Evolutionary conservation across 2,888 invertebrate species (phyloP).

Genomic region (Torymus aiolomorphi): DNA sequence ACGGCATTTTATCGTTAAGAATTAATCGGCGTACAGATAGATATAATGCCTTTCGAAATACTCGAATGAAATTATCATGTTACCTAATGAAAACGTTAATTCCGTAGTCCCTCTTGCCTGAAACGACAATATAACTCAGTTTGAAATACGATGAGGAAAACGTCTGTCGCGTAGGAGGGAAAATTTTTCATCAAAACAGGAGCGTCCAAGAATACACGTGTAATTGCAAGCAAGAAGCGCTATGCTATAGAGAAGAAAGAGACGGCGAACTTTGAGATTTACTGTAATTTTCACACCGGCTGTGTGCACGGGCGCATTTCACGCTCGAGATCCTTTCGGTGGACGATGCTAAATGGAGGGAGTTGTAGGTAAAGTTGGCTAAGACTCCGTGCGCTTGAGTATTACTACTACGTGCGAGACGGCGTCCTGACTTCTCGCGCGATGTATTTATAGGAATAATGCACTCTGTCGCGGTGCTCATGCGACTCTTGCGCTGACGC

Average conservation of each 20-base stretch:
- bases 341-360: conserved; percentile 39
- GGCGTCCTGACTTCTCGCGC: neutral
- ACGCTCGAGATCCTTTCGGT: conserved; percentile 49
- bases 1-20: no score
- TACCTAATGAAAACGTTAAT: no score
- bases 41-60: no score
- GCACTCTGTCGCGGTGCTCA: neutral
- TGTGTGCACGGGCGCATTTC: conserved; percentile 36
- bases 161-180: no score
- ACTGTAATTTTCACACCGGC: conserved; percentile 37
- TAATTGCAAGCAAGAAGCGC: conserved; percentile 1
- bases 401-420: neutral
- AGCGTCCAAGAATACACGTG: conserved; percentile 3
- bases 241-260: neutral
- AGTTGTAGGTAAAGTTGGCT: conserved; percentile 51
- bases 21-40: no score
- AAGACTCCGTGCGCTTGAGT: neutral
- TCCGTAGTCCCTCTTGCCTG: no score
- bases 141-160: no score
- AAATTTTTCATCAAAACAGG: neutral
- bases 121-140: no score
- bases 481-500: conserved; percentile 5
- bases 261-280: conserved; percentile 19
- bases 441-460: conserved; percentile 45
- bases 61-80: no score